Conservation (phyloP, 2,888 invertebrate species). For the Thelaira solivaga region DNA sequence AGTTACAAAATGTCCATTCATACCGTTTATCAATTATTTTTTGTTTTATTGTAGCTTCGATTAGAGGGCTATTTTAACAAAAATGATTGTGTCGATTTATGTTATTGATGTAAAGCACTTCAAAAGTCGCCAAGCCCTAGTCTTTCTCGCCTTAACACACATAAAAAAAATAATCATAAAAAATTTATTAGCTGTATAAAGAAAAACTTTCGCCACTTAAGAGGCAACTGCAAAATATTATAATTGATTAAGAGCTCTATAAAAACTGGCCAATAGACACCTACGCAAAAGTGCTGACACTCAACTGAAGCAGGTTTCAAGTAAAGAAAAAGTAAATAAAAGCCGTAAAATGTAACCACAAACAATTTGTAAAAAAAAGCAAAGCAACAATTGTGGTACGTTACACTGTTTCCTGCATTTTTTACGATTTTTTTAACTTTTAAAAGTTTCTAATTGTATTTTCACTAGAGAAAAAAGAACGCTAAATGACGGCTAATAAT, state of each 20-base stretch:
- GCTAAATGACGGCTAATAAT: no score
- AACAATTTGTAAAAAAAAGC: conserved; percentile 39
- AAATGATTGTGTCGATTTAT: no score
- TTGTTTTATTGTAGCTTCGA: no score
- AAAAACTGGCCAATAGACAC: conserved; percentile 60
- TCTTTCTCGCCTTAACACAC: neutral
- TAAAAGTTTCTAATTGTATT: no score
- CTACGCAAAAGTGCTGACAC: conserved; percentile 54
- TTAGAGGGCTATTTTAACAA: no score
- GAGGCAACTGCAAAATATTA: conserved; percentile 40
- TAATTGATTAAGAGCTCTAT: conserved; percentile 26
- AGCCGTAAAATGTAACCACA: neutral
- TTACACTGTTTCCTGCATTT: conserved; percentile 10
- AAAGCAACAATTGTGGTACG: neutral
- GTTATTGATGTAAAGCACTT: no score
- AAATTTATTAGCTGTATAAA: conserved; percentile 42
- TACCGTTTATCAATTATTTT: no score
- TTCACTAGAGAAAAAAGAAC: no score
- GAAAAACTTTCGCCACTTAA: conserved; percentile 64
- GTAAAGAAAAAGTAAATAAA: neutral
- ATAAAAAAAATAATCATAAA: conserved; percentile 8
- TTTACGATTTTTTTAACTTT: neutral
- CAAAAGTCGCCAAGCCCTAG: no score
- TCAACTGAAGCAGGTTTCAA: neutral
- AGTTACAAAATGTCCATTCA: no score